These are phyloP conservation scores for Popillia japonica DNA, from an alignment of 1,140 invertebrate species.

Conservation along the genomic window DNA sequence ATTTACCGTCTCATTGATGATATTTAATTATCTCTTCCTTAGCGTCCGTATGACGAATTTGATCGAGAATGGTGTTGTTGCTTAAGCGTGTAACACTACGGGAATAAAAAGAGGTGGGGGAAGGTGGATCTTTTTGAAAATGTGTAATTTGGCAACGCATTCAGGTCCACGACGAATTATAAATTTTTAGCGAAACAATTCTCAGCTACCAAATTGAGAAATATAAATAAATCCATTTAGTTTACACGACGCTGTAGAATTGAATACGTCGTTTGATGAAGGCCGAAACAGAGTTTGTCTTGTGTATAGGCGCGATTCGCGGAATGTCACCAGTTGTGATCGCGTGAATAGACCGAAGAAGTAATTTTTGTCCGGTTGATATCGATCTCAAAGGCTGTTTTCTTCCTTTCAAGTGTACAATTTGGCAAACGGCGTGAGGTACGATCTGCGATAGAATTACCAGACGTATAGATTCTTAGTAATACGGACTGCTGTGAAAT, in stretches of 20 bases:
- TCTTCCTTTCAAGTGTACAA: not conserved
- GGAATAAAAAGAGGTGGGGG: too few relatives aligned
- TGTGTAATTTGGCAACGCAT: not conserved
- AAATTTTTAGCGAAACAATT: not conserved
- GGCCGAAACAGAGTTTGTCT: not conserved
- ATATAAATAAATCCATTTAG: not conserved
- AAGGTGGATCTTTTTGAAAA: not conserved
- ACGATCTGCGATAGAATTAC: not conserved
- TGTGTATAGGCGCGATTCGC: not conserved
- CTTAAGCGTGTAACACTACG: not conserved
- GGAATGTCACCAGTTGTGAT: conserved; percentile 5
- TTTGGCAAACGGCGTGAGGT: not conserved
- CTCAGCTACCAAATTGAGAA: not conserved
- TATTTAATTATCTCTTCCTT: conserved; percentile 4
- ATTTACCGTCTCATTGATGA: conserved; percentile 5
- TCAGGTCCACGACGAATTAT: not conserved
- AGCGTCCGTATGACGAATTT: not conserved
- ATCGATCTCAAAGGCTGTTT: not conserved
- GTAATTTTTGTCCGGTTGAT: not conserved
- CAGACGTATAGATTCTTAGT: not conserved
- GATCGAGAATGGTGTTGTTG: not conserved
- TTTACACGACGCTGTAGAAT: not conserved
- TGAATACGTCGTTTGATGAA: not conserved
- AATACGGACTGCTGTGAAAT: not conserved
- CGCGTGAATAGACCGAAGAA: not conserved